phyloP scores from a whole-genome alignment of 2,888 invertebrate species.

The Tribolium freemani region DNA sequence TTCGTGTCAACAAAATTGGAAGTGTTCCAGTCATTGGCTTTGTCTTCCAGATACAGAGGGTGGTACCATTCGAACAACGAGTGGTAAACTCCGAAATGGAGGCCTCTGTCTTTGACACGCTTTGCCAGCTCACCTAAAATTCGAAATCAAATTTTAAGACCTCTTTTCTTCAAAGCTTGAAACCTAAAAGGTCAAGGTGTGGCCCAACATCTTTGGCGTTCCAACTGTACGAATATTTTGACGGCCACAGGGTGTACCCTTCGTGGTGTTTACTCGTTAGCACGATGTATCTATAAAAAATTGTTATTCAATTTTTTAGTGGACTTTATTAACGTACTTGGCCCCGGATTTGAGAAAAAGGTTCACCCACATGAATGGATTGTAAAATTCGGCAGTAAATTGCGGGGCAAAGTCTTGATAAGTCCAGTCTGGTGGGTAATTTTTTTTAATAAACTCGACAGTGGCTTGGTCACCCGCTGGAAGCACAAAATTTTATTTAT shows the following conservation, averaged over 20 bases:
- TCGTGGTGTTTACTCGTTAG: slow-evolving; percentile 92
- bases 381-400: slow-evolving; percentile 89
- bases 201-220: slow-evolving; percentile 72
- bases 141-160: slow-evolving; percentile 10
- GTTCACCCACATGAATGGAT: slow-evolving; percentile 84
- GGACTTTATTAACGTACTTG: slow-evolving; percentile 70
- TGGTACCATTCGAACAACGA: slow-evolving; percentile 90
- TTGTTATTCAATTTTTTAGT: neutral
- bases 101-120: slow-evolving; percentile 73
- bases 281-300: slow-evolving; percentile 77
- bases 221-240: slow-evolving; percentile 86
- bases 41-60: slow-evolving; percentile 81
- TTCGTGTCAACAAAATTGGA: slow-evolving; percentile 78
- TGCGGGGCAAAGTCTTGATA: slow-evolving; percentile 91
- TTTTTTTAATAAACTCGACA: slow-evolving; percentile 61
- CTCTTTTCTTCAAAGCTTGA: neutral
- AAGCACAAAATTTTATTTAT: neutral
- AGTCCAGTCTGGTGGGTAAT: slow-evolving; percentile 85
- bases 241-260: slow-evolving; percentile 88
- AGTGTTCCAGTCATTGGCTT: slow-evolving; percentile 73
- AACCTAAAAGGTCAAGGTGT: slow-evolving; percentile 68
- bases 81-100: slow-evolving; percentile 88
- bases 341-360: slow-evolving; percentile 87
- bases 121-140: slow-evolving; percentile 75
- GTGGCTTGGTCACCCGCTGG: neutral